Conservation (phyloP, 2,113 vertebrate genomes). For the Periophthalmus modestus region DNA sequence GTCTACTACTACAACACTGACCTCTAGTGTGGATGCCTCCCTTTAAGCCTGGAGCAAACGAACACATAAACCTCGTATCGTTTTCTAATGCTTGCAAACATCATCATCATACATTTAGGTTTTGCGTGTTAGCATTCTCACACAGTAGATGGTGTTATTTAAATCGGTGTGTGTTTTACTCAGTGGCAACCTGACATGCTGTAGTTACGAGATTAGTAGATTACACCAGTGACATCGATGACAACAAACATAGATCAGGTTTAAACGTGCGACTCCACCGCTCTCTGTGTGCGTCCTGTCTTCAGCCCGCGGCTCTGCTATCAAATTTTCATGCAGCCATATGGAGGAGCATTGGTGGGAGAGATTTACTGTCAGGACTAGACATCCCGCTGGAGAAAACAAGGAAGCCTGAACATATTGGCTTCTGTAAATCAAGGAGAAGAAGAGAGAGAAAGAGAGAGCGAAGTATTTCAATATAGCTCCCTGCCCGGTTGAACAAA, state of each 20-base stretch:
- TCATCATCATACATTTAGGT: not conserved
- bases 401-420: slow-evolving; percentile 66
- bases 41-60: slow-evolving; percentile 7
- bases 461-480: not conserved
- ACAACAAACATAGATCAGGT: slow-evolving; percentile 29
- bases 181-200: not conserved
- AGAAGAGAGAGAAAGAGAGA: not conserved
- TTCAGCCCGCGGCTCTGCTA: slow-evolving; percentile 93
- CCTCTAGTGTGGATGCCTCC: slow-evolving; percentile 76
- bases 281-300: slow-evolving; percentile 52
- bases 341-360: slow-evolving; percentile 97
- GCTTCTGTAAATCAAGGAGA: slow-evolving; percentile 56
- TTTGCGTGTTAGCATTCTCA: not conserved
- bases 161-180: not conserved
- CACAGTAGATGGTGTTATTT: not conserved
- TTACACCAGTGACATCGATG: slow-evolving; percentile 27
- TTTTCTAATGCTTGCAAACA: not conserved
- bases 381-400: slow-evolving; percentile 65
- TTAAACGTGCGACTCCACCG: slow-evolving; percentile 25
- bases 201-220: slow-evolving; percentile 9
- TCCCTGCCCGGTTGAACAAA: not conserved
- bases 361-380: slow-evolving; percentile 91
- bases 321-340: slow-evolving; percentile 99
- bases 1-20: slow-evolving; percentile 77
- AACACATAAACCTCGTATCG: not conserved